These are phyloP conservation scores for Frankliniella fusca DNA, from an alignment of 2,888 invertebrate species.

Conservation along the genomic window DNA sequence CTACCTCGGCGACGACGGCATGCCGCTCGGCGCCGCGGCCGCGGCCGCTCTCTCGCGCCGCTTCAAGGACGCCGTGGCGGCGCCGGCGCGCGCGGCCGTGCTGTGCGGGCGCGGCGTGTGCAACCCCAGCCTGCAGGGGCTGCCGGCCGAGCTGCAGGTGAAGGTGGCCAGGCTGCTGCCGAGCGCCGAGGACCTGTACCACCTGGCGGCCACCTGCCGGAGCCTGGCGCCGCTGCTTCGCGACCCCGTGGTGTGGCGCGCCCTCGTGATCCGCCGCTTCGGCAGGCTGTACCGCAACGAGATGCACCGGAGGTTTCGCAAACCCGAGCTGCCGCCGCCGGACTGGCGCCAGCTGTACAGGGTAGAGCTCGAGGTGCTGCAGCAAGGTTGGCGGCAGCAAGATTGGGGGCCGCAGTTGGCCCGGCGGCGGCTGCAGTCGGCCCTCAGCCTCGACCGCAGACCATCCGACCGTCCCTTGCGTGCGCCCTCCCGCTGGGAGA, in stretches of 20 bases:
- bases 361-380: neutral
- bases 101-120: neutral
- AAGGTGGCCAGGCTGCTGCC: neutral
- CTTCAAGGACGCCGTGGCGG: neutral
- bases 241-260: neutral
- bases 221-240: neutral
- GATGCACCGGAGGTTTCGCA: too few relatives aligned
- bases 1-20: neutral
- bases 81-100: neutral
- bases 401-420: neutral
- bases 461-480: neutral
- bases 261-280: neutral
- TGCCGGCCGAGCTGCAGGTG: neutral
- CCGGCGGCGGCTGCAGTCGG: neutral
- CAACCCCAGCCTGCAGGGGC: slow-evolving; percentile 2
- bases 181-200: neutral
- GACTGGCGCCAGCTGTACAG: neutral
- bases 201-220: neutral
- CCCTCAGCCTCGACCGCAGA: neutral
- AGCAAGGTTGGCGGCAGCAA: neutral
- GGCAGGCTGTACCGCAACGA: neutral
- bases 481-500: too few relatives aligned
- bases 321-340: neutral
- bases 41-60: neutral
- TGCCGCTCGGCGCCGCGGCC: neutral